Conservation (phyloP, 2,113 vertebrate species). For the Cephalopholis sonnerati region DNA sequence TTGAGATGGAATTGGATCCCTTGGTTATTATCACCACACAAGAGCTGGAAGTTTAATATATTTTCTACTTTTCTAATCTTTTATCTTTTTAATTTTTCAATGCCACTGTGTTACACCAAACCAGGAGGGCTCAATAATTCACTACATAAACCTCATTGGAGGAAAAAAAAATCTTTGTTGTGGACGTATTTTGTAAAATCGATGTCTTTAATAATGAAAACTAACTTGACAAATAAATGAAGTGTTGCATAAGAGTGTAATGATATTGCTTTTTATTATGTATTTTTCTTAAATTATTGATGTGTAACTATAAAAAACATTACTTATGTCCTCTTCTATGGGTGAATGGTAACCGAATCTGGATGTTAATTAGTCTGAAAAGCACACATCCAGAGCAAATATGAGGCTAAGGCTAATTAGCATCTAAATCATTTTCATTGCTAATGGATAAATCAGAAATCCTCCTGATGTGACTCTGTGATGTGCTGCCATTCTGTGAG, state of each 20-base stretch:
- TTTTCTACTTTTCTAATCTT: constrained; percentile 68
- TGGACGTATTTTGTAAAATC: constrained; percentile 45
- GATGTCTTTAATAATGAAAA: constrained; percentile 59
- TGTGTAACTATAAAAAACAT: constrained; percentile 22
- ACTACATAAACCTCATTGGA: constrained; percentile 34
- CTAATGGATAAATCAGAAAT: constrained; percentile 69
- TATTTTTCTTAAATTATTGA: constrained; percentile 43
- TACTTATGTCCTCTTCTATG: constrained; percentile 25
- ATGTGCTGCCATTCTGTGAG: constrained; percentile 73
- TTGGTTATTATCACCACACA: constrained; percentile 56
- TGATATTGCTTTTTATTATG: constrained; percentile 6
- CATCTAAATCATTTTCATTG: constrained; percentile 72
- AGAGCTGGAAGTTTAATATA: constrained; percentile 61
- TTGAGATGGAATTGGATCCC: constrained; percentile 67
- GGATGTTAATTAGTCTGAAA: constrained; percentile 55
- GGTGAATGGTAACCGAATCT: constrained; percentile 10
- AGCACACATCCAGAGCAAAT: constrained; percentile 53
- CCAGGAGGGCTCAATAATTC: constrained; percentile 64
- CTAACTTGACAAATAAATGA: constrained; percentile 8
- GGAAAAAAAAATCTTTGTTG: constrained; percentile 16
- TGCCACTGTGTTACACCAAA: constrained; percentile 39
- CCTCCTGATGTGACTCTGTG: constrained; percentile 72
- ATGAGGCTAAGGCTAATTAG: constrained; percentile 56
- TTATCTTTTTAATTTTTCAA: constrained; percentile 68
- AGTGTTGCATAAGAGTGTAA: constrained; percentile 12